Base-by-base conservation (phyloP, 1,140 invertebrate species). In the Nylanderia fulva region DNA sequence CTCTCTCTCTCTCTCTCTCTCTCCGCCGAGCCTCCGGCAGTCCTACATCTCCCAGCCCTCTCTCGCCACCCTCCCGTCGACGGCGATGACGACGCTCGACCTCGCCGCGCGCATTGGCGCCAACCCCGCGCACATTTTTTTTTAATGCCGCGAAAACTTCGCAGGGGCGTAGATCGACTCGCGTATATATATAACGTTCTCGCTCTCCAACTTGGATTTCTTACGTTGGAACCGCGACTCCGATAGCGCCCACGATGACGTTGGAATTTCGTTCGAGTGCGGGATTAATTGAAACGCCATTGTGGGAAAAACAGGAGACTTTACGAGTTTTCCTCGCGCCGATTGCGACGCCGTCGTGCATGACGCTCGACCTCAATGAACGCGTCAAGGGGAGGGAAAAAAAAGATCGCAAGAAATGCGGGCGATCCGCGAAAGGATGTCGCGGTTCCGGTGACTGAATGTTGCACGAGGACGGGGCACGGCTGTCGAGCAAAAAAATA, bases 31-130 rank as follows among this genome's bases (percentile, higher is more conserved):
- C 52, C 85, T 54, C 52, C 64, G 85, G 80, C 63, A 60, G 66
- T 66, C 86, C 84, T 88, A 88, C 88, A 82, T 75, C 84, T 71
- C 74, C 85, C 71, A 91, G 85, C 85, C 88, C 87, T 88, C 88
- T 90, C 84, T 90, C 87, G 76, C 87, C 82, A 90, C 89, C 86
- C 90, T 86, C 86, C 85, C 82, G 86, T 54, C 86, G 86, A 79
- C 85, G 77, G 84, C 85, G 87, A 77, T 85, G 84, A 79, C 89
- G 86, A 86, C 87, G 86, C 72, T 84, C 90, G 85, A 85, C 86
- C 90, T 90, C 90, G 84, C 79, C 29, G 77, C 84, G 75, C 86
- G 76, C 89, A 90, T 90, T 87, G 90, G 89, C 90, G 88, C 82
- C 86, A 83, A 85, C 86, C 85, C 86, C 85, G 83, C 86, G 68